Evolutionary conservation across 2,113 vertebrate species (phyloP).

Genomic region (human (Homo sapiens)): GRCh38 chr18:46242501-46243000

Average conservation of each 20-base stretch:
- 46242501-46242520: conserved; percentile 22
- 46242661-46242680: conserved; percentile 18
- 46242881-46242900: conserved; percentile 23
- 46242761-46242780: conserved; percentile 1
- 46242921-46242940: neutral
- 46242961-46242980: neutral
- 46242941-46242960: neutral
- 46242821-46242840: neutral
- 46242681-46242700: conserved; percentile 41
- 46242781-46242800: neutral
- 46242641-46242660: conserved; percentile 24
- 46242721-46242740: conserved; percentile 22
- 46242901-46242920: neutral
- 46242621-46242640: conserved; percentile 10
- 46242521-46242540: neutral
- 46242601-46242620: neutral
- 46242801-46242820: neutral
- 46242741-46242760: conserved; percentile 9
- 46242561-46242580: neutral
- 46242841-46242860: neutral
- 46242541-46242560: neutral
- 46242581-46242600: neutral
- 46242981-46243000: neutral
- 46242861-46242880: neutral
- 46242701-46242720: neutral